A percentile compares a stretch with the other conserved stretches of the same genome.
Conservation (phyloP, 30 jellyfish, hydroid and myxozoan genomes). For the Aurelia sp. region DNA sequence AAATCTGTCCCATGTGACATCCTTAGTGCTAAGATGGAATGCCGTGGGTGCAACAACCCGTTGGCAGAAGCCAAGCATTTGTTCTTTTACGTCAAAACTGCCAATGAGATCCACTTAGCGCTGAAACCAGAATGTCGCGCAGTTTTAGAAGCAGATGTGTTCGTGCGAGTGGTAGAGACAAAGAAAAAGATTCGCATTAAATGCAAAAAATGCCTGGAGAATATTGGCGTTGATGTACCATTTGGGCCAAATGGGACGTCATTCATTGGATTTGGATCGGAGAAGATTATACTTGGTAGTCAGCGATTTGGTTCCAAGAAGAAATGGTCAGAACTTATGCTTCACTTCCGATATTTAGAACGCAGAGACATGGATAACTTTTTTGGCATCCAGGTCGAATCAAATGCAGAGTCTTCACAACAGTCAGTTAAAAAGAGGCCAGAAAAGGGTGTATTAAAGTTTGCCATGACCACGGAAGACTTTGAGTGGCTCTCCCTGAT, state of each 20-base stretch:
- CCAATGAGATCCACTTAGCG: conserved; percentile 54
- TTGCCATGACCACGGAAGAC: conserved; percentile 23
- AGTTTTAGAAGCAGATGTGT: not conserved
- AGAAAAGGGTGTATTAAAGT: conserved; percentile 1
- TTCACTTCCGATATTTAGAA: conserved; percentile 37
- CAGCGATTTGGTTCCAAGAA: conserved; percentile 23
- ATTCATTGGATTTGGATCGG: conserved; percentile 61
- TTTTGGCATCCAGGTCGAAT: conserved; percentile 20
- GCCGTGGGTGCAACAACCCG: conserved; percentile 28
- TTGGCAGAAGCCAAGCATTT: conserved; percentile 34
- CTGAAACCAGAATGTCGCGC: conserved; percentile 69
- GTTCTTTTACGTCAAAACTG: conserved; percentile 65
- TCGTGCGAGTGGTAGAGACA: conserved; percentile 44
- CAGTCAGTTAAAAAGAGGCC: not conserved
- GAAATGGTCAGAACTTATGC: conserved; percentile 56
- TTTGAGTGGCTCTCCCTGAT: conserved; percentile 75
- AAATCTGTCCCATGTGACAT: too few species aligned
- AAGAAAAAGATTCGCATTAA: conserved; percentile 54
- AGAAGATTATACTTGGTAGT: conserved; percentile 46
- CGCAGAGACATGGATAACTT: conserved; percentile 49
- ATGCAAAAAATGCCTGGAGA: conserved; percentile 57
- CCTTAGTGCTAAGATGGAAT: conserved; percentile 33
- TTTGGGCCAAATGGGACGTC: conserved; percentile 73
- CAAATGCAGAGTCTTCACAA: not conserved
- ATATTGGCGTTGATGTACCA: conserved; percentile 61